Base-by-base conservation (phyloP, 1,140 invertebrate species). In the Brachionus asplanchnoidis region DNA sequence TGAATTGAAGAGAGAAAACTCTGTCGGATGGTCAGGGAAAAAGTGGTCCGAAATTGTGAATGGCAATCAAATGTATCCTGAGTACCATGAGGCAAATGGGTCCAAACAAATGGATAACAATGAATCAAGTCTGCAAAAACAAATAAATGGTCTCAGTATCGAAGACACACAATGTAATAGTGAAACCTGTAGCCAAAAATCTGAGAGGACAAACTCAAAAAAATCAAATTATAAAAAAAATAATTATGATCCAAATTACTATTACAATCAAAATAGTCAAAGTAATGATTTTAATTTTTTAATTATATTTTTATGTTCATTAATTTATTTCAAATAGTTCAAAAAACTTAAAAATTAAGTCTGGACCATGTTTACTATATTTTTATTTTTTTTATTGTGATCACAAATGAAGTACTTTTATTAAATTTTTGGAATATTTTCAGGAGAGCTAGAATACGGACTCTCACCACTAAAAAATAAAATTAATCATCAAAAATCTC, bases 41-140 rank as follows among this genome's bases (percentile, higher is more conserved):
- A 77, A 50, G 44, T 77, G 73, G 42, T 77, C 73, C 17, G 73
- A 77, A 77, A 77, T 77, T 50, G 73, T 77, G 20, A 46, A 23
- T 46, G 42, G 42, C 23, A 77, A 50, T 28, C 42, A 77, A 23
- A 5, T 77, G 6, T 12, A 28, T 11, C 50, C 44, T 12, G 32
- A 46, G 26, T 28, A 77, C 40, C 42, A 50, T 3, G 20, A 26
- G 0, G 23, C 11, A 23, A 77, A 11, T 14, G 20, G 26, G 6
- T 28, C 42, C 42, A 77, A 9, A 20, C 53, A 50, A 77, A 2
- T 53, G 6, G 32, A 73, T 17, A 42, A 5, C 17, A 5, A 17
- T 8, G n/a, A 73, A 20, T 9, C 14, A n/a, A 73, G 17, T 42
- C 17, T 73, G 4, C 40, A 73, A 42, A 40, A 44, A 23, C 9